Percentiles rank a stretch among this genome's conserved stretches.
phyloP scores from a whole-genome alignment of 2,888 invertebrate genomes.

The Apodemia mormo region DNA sequence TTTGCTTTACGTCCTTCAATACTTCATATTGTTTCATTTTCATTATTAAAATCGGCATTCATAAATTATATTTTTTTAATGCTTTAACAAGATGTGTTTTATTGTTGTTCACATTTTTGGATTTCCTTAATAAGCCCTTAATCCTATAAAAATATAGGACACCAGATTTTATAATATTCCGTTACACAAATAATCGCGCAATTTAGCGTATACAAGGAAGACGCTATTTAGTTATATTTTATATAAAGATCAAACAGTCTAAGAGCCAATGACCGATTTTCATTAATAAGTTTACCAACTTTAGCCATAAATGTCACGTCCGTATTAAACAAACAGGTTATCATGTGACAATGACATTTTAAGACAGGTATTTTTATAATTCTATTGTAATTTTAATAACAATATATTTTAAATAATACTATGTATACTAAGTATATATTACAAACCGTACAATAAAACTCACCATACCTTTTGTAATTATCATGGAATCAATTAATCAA shows the following conservation, averaged over 20 bases:
- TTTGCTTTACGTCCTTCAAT: neutral
- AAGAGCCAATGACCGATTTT: neutral
- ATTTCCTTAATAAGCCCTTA: neutral
- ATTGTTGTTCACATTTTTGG: neutral
- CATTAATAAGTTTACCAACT: neutral
- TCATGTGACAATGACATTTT: no score
- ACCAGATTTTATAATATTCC: neutral
- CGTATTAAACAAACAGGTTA: no score
- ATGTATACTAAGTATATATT: no score
- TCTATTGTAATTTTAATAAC: no score
- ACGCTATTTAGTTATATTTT: constrained; percentile 7
- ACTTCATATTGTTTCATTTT: neutral
- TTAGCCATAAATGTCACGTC: neutral
- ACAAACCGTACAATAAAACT: no score
- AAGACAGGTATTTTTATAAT: no score
- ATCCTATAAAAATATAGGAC: neutral
- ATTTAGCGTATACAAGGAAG: constrained; percentile 12
- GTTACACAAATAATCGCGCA: neutral
- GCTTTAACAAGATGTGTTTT: neutral
- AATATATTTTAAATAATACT: no score
- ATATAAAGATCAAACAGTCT: neutral
- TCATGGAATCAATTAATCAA: no score
- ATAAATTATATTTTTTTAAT: neutral
- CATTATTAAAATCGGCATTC: neutral
- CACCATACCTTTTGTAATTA: no score